These are phyloP conservation scores for Rhinichthys klamathensis DNA, from an alignment of 2,113 vertebrate species.

Conservation along the genomic window DNA sequence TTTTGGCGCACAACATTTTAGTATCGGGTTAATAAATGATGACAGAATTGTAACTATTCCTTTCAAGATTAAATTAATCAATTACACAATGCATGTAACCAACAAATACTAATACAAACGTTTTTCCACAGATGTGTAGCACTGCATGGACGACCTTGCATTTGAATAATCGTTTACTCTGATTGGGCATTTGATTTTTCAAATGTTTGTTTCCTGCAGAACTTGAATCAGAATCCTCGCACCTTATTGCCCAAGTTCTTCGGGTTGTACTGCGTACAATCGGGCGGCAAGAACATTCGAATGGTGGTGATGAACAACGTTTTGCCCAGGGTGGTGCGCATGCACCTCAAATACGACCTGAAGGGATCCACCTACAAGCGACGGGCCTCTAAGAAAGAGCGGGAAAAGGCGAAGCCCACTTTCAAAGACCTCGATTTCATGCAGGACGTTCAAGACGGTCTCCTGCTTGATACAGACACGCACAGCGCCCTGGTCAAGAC, in stretches of 20 bases:
- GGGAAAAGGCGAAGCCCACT: conserved; percentile 90
- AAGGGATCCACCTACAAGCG: conserved; percentile 98
- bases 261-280: conserved; percentile 96
- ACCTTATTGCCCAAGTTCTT: conserved; percentile 98
- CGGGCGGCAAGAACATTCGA: conserved; percentile 96
- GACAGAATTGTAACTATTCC: background rate
- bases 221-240: conserved; percentile 97
- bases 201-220: conserved; percentile 70
- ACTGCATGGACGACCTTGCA: background rate
- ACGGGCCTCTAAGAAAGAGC: conserved; percentile 93
- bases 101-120: background rate
- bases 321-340: conserved; percentile 90
- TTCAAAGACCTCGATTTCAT: conserved; percentile 99
- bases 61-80: background rate
- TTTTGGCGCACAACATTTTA: background rate
- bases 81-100: background rate
- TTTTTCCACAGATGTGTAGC: background rate
- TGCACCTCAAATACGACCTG: conserved; percentile 98
- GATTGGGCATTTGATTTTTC: background rate
- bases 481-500: conserved; percentile 93
- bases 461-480: conserved; percentile 92
- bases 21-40: background rate
- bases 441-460: conserved; percentile 89
- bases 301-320: conserved; percentile 99
- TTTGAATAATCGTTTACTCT: background rate